Conservation (phyloP, 2,888 invertebrate genomes). For the Lasioglossum figueresi region DNA sequence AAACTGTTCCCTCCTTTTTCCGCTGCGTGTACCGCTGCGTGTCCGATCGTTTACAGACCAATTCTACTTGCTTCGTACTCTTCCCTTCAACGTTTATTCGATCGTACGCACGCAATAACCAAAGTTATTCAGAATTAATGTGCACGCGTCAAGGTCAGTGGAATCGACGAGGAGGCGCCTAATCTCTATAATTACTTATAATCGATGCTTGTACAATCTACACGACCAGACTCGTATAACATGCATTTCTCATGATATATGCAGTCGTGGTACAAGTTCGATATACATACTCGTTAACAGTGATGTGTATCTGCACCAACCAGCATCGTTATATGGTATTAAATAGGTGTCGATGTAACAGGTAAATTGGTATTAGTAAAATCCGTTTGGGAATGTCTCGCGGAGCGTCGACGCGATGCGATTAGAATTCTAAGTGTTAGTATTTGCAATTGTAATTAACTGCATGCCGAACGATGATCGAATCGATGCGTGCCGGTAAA, state of each 20-base stretch:
- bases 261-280: background rate
- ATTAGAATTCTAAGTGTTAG: background rate
- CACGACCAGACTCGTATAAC: background rate
- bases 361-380: background rate
- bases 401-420: background rate
- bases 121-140: background rate
- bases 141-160: background rate
- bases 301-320: background rate
- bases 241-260: background rate
- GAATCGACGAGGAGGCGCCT: background rate
- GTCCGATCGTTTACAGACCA: background rate
- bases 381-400: background rate
- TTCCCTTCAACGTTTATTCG: background rate
- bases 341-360: background rate
- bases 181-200: background rate
- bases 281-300: background rate
- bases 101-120: background rate
- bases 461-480: background rate
- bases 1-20: background rate
- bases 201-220: background rate
- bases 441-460: background rate
- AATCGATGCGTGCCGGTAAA: background rate
- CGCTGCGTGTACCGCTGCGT: background rate
- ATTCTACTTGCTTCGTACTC: background rate
- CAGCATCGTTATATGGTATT: background rate